Evolutionary conservation across 1,140 invertebrate genomes (phyloP), one percentile per base, ranked within the genome.

Genomic region (Drosophila micromelanica): DNA sequence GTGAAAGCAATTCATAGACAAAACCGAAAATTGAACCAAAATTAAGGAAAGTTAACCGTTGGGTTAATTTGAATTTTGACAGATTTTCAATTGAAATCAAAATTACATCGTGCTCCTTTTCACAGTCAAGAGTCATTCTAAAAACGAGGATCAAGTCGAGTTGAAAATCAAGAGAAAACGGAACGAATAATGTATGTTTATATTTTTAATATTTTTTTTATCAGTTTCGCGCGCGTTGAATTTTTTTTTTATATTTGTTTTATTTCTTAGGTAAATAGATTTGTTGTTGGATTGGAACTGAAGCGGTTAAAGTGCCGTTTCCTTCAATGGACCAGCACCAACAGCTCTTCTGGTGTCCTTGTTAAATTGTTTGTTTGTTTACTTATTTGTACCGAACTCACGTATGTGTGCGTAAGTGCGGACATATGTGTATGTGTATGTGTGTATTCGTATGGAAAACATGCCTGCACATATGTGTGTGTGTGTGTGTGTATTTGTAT

Each of bases 81-180:
- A 62, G 49, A 63, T 57, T 65, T 61, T 68, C 8, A 80, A 75
- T 71, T 38, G 38, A 55, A 76, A 73, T 52, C 27, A 67, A 70
- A 91, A 91, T 91, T 91, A 91, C 90, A 91, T 91, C 90, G 67
- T 91, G 74, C 69, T 91, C 85, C 81, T 86, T 72, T 76, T 91
- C 90, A 91, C 90, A 91, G 73, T 91, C 90, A 70, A 91, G 90
- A 76, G 90, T 91, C 90, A 91, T 91, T 85, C 40, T 63, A 30
- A 69, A 63, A 78, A 70, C 49, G 48, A 61, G 61, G 8, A 9
- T 75, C 35, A 35, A 49, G 27, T 48, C 43, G 57, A 43, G 4
- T 35, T 56, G 30, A 37, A 48, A 84, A 62, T 51, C 56, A 72
- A 76, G n/a, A 73, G 12, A 61, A 75, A 80, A 76, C 57, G 40